phyloP scores from a whole-genome alignment of 2,113 vertebrate species.

The Malaclemys terrapin region DNA sequence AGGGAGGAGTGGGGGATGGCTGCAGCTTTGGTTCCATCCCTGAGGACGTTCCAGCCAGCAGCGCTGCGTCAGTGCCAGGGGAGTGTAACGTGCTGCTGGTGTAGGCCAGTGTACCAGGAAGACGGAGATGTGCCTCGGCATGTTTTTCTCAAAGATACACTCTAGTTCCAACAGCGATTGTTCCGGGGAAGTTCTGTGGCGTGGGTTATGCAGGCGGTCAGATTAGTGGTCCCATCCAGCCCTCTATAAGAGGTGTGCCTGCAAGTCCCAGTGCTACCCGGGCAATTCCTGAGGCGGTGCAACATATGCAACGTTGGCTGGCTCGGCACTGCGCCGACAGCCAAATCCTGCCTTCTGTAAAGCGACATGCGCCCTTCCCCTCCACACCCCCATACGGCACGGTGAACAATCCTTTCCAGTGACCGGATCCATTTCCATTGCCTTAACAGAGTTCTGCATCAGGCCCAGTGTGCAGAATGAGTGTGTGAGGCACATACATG shows the following conservation, averaged over 20 bases:
- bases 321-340: no score
- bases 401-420: neutral
- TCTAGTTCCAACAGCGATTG: neutral
- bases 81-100: neutral
- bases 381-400: neutral
- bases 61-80: neutral
- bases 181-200: no score
- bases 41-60: no score
- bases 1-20: neutral
- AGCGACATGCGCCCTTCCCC: no score
- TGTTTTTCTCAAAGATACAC: neutral
- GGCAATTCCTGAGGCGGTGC: neutral
- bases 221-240: no score
- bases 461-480: neutral
- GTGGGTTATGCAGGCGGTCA: no score
- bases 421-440: neutral
- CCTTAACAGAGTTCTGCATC: neutral
- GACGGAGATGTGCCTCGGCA: neutral
- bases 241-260: neutral
- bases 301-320: neutral
- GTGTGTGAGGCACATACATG: rapidly evolving
- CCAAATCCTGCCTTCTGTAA: neutral
- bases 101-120: neutral
- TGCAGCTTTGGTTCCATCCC: no score
- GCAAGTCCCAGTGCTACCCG: neutral